A percentile compares a stretch with the other conserved stretches of the same genome.
These are phyloP conservation scores for Diplogasteroides magnus DNA, from an alignment of 1,140 invertebrate species.

Conservation along the genomic window DNA sequence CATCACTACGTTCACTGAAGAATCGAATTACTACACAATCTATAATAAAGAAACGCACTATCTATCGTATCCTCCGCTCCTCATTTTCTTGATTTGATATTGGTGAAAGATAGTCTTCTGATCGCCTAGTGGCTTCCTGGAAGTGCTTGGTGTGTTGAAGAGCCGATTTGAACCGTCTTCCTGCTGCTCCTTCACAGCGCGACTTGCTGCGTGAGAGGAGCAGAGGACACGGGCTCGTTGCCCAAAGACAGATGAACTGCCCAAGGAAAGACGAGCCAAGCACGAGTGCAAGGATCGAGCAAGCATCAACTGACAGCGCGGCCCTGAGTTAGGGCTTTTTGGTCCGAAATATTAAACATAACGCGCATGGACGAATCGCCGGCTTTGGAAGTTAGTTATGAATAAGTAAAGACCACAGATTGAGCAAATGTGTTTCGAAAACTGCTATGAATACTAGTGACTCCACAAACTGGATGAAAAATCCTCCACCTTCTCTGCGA, in stretches of 20 bases:
- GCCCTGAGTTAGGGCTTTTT: neutral
- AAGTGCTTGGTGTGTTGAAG: neutral
- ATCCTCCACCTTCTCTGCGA: too few species aligned
- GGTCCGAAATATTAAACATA: too few species aligned
- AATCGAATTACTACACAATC: neutral
- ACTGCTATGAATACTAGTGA: too few species aligned
- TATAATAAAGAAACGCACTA: neutral
- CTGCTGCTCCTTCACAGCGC: neutral
- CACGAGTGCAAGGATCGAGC: neutral
- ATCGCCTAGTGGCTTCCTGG: neutral
- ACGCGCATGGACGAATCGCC: too few species aligned
- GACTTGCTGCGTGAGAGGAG: neutral
- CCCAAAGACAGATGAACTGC: too few species aligned
- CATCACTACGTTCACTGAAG: slow-evolving; percentile 2
- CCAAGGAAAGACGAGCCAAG: neutral
- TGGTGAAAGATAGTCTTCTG: neutral
- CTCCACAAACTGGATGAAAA: too few species aligned
- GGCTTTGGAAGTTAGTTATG: too few species aligned
- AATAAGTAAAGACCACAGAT: too few species aligned
- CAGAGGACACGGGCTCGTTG: neutral
- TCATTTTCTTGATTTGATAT: neutral
- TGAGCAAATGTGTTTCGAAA: too few species aligned
- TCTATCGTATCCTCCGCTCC: neutral
- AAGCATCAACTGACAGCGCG: neutral
- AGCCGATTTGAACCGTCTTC: too few species aligned